Evolutionary conservation across 2,797 vertebrate genomes (phyloP).

Genomic region (Anomalospiza imberbis): DNA sequence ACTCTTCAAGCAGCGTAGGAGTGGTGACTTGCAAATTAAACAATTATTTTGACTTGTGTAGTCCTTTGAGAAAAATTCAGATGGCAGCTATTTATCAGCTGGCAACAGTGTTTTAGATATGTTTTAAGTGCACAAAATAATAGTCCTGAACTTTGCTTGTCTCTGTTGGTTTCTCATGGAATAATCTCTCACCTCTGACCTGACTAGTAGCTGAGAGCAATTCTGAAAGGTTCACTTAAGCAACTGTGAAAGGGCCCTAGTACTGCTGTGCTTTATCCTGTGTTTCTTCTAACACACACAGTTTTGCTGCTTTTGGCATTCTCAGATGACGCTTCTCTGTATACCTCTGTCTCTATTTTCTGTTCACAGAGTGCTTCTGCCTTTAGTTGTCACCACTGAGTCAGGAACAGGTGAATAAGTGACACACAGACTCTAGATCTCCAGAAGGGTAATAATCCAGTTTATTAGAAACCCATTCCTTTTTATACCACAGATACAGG

Average conservation of each 20-base stretch:
- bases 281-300: neutral
- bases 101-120: neutral
- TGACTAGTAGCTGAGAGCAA: neutral
- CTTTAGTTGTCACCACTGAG: neutral
- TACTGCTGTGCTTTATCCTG: neutral
- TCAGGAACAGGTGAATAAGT: no score
- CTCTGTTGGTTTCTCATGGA: neutral
- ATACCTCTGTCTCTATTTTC: neutral
- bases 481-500: no score
- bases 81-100: neutral
- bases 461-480: no score
- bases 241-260: neutral
- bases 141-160: neutral
- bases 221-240: neutral
- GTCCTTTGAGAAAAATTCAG: neutral
- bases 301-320: neutral
- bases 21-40: neutral
- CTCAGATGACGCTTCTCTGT: neutral
- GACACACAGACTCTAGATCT: no score
- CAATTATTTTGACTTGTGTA: neutral
- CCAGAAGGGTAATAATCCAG: no score
- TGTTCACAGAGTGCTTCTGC: rapidly evolving
- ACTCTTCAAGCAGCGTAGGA: neutral
- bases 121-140: neutral
- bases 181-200: neutral